phyloP scores from a whole-genome alignment of 2,888 invertebrate genomes.

The Pristionchus arcanus region DNA sequence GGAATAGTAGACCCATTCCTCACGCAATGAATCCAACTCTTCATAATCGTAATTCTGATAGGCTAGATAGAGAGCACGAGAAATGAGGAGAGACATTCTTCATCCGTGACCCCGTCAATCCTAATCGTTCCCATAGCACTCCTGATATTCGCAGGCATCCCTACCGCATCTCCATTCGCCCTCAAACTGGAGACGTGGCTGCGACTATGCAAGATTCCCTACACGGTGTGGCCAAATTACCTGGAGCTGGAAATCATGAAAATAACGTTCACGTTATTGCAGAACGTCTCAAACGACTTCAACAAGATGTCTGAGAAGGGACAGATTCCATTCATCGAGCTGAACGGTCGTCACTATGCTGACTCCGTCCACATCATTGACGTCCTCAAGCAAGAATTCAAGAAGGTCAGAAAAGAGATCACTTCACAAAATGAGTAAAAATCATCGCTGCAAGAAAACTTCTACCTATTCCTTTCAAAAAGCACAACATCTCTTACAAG shows the following conservation, averaged over 20 bases:
- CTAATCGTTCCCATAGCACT: not conserved
- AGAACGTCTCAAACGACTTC: constrained; percentile 76
- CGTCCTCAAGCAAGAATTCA: constrained; percentile 59
- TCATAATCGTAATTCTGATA: too few relatives aligned
- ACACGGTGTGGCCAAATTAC: constrained; percentile 84
- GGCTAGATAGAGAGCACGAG: too few relatives aligned
- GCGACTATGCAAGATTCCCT: constrained; percentile 91
- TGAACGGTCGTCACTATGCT: constrained; percentile 94
- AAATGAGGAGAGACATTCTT: not conserved
- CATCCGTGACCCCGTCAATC: not conserved
- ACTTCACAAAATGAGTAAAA: too few relatives aligned
- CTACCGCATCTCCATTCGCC: constrained; percentile 93
- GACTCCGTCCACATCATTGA: constrained; percentile 91
- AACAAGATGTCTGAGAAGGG: constrained; percentile 70
- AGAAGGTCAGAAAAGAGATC: constrained; percentile 9
- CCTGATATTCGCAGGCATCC: constrained; percentile 83
- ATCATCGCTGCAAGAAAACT: too few relatives aligned
- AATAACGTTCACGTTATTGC: not conserved
- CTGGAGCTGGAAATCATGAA: too few relatives aligned
- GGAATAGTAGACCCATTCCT: too few relatives aligned
- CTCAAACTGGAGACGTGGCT: constrained; percentile 97
- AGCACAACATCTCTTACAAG: too few relatives aligned
- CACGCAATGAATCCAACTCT: too few relatives aligned
- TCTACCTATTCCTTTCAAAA: too few relatives aligned
- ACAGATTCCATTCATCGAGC: constrained; percentile 91